Percentiles rank a stretch among this genome's conserved stretches.
These are phyloP conservation scores for Amphilophus citrinellus DNA, from an alignment of 2,113 vertebrate genomes.

Conservation along the genomic window DNA sequence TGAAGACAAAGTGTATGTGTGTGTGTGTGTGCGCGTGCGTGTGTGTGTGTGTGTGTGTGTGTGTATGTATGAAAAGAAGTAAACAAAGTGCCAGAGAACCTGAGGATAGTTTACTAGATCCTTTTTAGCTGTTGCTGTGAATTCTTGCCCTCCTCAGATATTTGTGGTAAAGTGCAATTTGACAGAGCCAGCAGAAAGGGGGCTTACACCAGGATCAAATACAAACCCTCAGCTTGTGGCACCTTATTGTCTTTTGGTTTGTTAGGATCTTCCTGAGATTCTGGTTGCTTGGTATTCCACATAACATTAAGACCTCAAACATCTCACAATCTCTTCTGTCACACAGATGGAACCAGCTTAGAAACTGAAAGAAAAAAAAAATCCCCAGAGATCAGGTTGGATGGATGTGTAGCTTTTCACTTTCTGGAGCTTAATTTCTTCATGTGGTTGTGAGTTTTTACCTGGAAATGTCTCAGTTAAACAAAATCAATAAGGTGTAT, in stretches of 20 bases:
- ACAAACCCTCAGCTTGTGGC: neutral
- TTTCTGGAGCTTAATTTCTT: neutral
- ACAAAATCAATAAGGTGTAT: conserved; percentile 2
- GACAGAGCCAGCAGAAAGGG: conserved; percentile 23
- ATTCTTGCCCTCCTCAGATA: neutral
- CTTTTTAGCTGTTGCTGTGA: conserved; percentile 12
- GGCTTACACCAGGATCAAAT: conserved; percentile 40
- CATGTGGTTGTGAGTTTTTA: neutral
- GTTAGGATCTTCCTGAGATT: conserved; percentile 13
- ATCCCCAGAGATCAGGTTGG: neutral
- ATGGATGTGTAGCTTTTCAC: neutral
- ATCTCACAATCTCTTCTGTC: neutral
- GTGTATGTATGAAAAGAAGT: neutral
- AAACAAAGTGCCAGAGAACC: neutral
- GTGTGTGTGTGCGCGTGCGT: too few species aligned
- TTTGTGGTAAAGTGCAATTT: neutral
- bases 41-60: too few species aligned
- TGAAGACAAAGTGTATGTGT: neutral
- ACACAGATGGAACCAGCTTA: neutral
- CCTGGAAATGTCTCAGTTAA: neutral
- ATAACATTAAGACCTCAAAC: neutral
- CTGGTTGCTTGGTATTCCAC: neutral
- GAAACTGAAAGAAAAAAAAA: neutral
- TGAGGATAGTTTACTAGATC: neutral
- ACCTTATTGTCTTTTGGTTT: conserved; percentile 6